phyloP scores from a whole-genome alignment of 2,797 vertebrate species.

The Sciurus carolinensis region DNA sequence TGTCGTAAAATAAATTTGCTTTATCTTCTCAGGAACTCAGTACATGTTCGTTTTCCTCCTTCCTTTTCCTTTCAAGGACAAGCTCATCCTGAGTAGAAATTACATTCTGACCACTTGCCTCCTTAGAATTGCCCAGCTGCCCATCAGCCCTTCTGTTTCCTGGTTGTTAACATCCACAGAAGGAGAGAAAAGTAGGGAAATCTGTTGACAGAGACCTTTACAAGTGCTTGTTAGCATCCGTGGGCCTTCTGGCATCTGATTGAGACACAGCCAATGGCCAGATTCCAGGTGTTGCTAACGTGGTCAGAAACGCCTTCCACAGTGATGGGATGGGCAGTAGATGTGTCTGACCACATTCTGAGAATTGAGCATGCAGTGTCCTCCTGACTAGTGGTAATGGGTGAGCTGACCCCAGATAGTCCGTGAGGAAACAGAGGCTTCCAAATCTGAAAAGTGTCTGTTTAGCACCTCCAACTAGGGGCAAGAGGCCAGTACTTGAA shows the following conservation, averaged over 20 bases:
- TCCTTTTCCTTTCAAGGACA: background rate
- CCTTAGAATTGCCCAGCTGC: background rate
- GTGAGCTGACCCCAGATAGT: background rate
- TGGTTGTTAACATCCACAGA: background rate
- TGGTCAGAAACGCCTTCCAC: slow-evolving; percentile 73
- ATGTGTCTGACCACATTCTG: background rate
- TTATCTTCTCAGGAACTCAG: background rate
- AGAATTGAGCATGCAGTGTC: background rate
- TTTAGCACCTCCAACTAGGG: background rate
- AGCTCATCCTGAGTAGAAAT: background rate
- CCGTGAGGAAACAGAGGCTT: slow-evolving; percentile 28
- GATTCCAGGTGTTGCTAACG: slow-evolving; percentile 45
- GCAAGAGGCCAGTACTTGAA: slow-evolving; percentile 64
- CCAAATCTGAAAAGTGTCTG: slow-evolving; percentile 23
- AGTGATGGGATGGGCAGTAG: slow-evolving; percentile 49
- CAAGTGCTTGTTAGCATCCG: background rate
- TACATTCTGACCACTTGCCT: background rate
- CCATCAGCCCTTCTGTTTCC: background rate
- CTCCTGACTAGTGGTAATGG: background rate
- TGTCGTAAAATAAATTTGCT: background rate
- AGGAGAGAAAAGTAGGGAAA: background rate
- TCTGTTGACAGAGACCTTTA: background rate
- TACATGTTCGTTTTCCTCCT: background rate
- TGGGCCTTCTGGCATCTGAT: background rate
- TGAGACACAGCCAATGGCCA: slow-evolving; percentile 63